These are phyloP conservation scores for Acrossocheilus wenchowensis DNA, from an alignment of 2,797 vertebrate genomes.

Conservation along the genomic window DNA sequence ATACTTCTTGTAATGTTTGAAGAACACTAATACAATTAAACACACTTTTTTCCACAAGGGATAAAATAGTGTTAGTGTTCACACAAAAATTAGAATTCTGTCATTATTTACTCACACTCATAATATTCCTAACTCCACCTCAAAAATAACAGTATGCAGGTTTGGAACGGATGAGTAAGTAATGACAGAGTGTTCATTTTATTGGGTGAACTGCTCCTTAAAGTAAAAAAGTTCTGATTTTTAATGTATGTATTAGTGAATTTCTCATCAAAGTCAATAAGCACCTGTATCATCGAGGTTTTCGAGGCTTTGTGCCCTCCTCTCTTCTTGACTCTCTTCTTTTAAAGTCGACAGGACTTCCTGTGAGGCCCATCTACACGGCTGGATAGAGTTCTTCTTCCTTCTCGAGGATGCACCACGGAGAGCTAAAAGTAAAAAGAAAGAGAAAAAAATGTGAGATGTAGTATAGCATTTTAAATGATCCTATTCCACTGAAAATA, in stretches of 20 bases:
- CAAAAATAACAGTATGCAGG: neutral
- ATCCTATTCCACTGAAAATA: neutral
- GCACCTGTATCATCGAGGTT: conserved; percentile 91
- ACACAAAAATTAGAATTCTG: neutral
- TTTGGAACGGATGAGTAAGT: neutral
- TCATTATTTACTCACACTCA: neutral
- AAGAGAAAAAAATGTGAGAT: neutral
- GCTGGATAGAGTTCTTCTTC: conserved; percentile 83
- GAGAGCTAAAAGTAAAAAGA: conserved; percentile 74
- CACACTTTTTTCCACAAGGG: neutral
- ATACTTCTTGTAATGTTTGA: neutral
- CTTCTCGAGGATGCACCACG: conserved; percentile 89
- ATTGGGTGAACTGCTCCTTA: neutral
- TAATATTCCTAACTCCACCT: neutral
- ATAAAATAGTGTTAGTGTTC: neutral
- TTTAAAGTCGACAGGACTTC: conserved; percentile 81
- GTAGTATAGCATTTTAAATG: neutral
- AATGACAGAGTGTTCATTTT: neutral
- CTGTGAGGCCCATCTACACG: conserved; percentile 86
- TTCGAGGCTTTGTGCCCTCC: conserved; percentile 86
- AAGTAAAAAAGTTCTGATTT: neutral
- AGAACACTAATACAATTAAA: neutral
- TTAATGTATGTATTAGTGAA: neutral
- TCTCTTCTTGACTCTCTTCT: conserved; percentile 84
- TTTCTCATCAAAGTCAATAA: neutral